phyloP scores from a whole-genome alignment of 2,113 vertebrate species.

The Anarhynchus alexandrinus region DNA sequence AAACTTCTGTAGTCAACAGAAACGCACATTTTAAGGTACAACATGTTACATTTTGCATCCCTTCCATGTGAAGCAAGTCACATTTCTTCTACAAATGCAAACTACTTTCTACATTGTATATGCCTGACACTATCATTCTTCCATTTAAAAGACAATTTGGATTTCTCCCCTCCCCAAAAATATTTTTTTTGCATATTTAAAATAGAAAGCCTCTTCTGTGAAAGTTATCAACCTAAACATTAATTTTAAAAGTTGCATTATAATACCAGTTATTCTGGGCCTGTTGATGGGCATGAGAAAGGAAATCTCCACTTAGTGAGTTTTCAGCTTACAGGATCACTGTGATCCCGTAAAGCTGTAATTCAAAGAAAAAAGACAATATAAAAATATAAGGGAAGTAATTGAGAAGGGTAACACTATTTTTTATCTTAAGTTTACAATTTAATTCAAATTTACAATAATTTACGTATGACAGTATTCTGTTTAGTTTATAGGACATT shows the following conservation, averaged over 20 bases:
- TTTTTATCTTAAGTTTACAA: background rate
- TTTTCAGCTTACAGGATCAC: background rate
- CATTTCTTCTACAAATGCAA: background rate
- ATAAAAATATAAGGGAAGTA: background rate
- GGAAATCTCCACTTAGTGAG: background rate
- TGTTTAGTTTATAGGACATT: background rate
- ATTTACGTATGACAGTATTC: background rate
- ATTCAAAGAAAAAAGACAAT: background rate
- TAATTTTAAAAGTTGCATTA: background rate
- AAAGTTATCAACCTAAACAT: background rate
- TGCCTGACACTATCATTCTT: background rate
- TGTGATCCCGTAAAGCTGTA: background rate
- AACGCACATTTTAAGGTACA: background rate
- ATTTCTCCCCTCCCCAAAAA: background rate
- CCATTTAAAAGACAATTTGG: background rate
- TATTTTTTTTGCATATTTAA: background rate
- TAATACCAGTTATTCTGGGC: background rate
- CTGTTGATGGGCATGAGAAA: background rate
- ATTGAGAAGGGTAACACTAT: background rate
- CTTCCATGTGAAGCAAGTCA: background rate
- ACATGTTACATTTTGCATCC: background rate
- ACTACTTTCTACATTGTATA: background rate
- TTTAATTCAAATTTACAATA: background rate
- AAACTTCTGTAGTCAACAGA: background rate
- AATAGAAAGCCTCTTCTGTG: background rate